Conservation (phyloP, 2,797 vertebrate genomes). For the Spondyliosoma cantharus region DNA sequence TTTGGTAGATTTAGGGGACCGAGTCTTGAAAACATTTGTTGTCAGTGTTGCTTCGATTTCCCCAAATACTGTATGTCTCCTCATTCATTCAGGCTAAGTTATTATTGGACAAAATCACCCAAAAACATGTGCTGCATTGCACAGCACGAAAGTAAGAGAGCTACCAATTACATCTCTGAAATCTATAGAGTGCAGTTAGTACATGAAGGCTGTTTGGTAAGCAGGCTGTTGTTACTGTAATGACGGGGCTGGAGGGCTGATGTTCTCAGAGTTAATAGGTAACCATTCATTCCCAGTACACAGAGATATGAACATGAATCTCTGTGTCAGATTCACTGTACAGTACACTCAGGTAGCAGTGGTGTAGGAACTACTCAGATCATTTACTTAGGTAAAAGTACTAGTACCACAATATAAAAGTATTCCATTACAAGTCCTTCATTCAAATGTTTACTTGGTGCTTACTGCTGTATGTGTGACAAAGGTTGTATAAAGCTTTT, state of each 20-base stretch:
- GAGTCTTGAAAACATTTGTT: constrained; percentile 33
- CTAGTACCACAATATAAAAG: not conserved
- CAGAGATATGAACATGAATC: constrained; percentile 13
- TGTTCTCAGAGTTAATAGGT: constrained; percentile 28
- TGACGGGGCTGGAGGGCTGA: constrained; percentile 8
- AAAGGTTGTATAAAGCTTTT: too few species aligned
- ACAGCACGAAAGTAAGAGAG: not conserved
- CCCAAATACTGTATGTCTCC: constrained; percentile 39
- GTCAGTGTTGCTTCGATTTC: not conserved
- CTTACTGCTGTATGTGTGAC: too few species aligned
- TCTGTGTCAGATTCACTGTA: not conserved
- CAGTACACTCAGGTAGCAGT: not conserved
- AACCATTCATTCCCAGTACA: not conserved
- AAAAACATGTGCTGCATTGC: constrained; percentile 26
- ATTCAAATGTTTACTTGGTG: not conserved
- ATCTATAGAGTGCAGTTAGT: constrained; percentile 17
- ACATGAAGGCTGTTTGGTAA: constrained; percentile 19
- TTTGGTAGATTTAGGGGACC: constrained; percentile 35
- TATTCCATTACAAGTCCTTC: not conserved
- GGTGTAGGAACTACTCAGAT: not conserved
- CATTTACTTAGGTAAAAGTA: not conserved
- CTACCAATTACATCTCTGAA: constrained; percentile 13
- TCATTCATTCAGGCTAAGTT: constrained; percentile 15
- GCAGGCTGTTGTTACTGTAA: constrained; percentile 17
- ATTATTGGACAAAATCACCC: not conserved